phyloP scores from a whole-genome alignment of 2,797 vertebrate species.

The Delichon dasypus region DNA sequence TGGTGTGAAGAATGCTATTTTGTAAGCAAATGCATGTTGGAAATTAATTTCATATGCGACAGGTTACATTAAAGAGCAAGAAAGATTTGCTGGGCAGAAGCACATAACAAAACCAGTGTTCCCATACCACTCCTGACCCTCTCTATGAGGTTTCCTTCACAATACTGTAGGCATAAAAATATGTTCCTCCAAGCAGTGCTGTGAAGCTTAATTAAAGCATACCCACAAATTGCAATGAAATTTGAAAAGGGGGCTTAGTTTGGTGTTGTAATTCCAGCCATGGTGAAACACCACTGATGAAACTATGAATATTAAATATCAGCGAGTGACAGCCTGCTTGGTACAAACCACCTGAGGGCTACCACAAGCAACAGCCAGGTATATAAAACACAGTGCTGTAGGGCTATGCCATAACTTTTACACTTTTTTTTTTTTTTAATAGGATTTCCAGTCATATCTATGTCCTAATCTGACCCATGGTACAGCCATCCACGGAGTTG shows the following conservation, averaged over 20 bases:
- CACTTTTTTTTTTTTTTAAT: background rate
- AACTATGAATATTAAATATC: background rate
- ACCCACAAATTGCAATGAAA: background rate
- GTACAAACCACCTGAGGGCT: background rate
- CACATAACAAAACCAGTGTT: background rate
- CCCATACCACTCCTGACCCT: background rate
- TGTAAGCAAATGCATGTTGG: conserved; percentile 32
- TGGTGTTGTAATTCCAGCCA: background rate
- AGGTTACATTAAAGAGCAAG: conserved; percentile 21
- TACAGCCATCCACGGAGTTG: background rate
- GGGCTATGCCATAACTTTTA: background rate
- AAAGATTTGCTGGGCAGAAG: conserved; percentile 18
- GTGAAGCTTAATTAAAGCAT: background rate
- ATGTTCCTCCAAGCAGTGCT: background rate
- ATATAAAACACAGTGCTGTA: background rate
- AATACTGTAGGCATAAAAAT: background rate
- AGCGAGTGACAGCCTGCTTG: background rate
- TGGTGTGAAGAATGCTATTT: conserved; percentile 39
- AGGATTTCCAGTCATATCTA: background rate
- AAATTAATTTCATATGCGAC: conserved; percentile 53
- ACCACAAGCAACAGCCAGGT: background rate
- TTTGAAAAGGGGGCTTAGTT: background rate
- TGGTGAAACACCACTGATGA: background rate
- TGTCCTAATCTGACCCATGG: background rate
- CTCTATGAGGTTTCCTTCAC: background rate